Evolutionary conservation across 2,113 vertebrate species (phyloP).

Genomic region (Brienomyrus brachyistius): DNA sequence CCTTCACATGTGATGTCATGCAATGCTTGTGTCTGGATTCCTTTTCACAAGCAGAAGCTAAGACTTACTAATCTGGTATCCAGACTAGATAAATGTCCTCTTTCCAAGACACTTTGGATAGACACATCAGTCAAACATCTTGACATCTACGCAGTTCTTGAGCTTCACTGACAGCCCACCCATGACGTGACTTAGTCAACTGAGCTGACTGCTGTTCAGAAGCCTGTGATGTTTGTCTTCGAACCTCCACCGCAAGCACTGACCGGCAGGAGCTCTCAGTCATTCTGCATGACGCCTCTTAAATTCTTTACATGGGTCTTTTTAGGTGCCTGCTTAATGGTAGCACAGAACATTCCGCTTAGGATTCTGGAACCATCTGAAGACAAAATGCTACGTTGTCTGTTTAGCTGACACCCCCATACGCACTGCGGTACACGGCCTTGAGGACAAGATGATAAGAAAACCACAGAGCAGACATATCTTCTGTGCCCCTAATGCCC

Average conservation of each 20-base stretch:
- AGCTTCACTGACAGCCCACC: neutral
- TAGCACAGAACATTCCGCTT: neutral
- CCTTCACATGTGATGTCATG: neutral
- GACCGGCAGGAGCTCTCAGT: neutral
- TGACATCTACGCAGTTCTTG: neutral
- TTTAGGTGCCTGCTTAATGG: neutral
- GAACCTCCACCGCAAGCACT: neutral
- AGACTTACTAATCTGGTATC: neutral
- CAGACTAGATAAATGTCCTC: neutral
- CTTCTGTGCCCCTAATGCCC: neutral
- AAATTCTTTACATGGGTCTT: neutral
- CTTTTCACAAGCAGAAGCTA: neutral
- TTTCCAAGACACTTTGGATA: neutral
- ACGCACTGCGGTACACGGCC: neutral
- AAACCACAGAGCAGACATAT: neutral
- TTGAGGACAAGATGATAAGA: neutral
- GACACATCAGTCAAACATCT: neutral
- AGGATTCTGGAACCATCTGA: neutral
- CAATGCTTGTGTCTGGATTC: neutral
- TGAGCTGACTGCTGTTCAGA: neutral
- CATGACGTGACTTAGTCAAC: neutral
- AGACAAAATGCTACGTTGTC: neutral
- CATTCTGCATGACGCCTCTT: neutral
- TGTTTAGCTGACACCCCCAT: neutral
- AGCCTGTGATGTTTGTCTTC: neutral